Evolutionary conservation across 2,888 invertebrate genomes (phyloP).

Genomic region (Drosophila kambysellisi): DNA sequence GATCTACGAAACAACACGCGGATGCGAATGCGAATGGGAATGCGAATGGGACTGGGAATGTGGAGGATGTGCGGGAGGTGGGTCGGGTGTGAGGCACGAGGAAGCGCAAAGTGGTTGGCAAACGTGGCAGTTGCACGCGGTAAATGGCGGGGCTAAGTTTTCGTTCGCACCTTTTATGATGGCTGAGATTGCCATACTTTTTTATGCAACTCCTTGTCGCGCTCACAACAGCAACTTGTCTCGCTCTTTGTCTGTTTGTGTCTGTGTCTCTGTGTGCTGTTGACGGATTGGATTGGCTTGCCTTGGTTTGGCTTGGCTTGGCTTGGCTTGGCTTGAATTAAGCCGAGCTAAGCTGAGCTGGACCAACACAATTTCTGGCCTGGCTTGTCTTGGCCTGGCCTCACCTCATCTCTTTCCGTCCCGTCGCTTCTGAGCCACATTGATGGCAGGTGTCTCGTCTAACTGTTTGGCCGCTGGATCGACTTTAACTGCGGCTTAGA

Average conservation of each 20-base stretch:
- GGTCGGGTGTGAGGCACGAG: not conserved
- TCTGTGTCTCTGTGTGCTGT: slow-evolving; percentile 43
- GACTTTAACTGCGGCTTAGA: slow-evolving; percentile 25
- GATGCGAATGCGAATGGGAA: slow-evolving; percentile 13
- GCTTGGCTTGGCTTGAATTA: slow-evolving; percentile 4
- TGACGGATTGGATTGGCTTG: slow-evolving; percentile 76
- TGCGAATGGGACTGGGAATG: not conserved
- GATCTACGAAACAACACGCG: slow-evolving; percentile 67
- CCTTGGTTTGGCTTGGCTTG: slow-evolving; percentile 28
- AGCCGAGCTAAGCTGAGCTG: not conserved
- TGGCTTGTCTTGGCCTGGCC: not conserved
- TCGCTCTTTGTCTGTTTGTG: not conserved
- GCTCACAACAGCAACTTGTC: not conserved
- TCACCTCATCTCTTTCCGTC: not conserved
- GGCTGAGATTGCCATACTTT: slow-evolving; percentile 76
- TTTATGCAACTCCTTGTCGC: slow-evolving; percentile 43
- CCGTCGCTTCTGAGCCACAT: slow-evolving; percentile 5
- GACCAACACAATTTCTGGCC: slow-evolving; percentile 1
- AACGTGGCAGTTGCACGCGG: slow-evolving; percentile 35
- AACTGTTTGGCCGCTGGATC: slow-evolving; percentile 46
- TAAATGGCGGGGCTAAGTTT: slow-evolving; percentile 63
- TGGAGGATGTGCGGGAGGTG: slow-evolving; percentile 4
- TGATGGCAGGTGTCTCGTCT: slow-evolving; percentile 65
- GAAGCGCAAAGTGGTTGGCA: slow-evolving; percentile 10
- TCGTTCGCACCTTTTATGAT: slow-evolving; percentile 78